Conservation (phyloP, 2,113 vertebrate genomes). For the Catharus minimus region DNA sequence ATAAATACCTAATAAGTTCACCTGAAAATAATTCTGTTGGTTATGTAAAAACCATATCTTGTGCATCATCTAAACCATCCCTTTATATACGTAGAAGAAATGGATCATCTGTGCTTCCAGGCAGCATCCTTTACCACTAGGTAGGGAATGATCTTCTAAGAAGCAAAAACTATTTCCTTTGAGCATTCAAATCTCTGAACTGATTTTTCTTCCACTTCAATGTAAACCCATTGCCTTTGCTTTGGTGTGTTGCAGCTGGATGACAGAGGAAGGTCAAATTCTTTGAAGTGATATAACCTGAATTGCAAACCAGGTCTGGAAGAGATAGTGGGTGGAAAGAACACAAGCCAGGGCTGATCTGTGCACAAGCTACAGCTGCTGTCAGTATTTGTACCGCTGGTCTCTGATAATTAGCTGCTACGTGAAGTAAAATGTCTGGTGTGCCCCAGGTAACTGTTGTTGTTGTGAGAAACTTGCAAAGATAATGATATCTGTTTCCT, state of each 20-base stretch:
- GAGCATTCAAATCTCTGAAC: background rate
- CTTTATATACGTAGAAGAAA: background rate
- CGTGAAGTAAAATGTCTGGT: constrained; percentile 29
- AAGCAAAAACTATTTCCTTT: constrained; percentile 16
- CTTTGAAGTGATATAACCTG: constrained; percentile 53
- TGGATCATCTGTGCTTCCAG: background rate
- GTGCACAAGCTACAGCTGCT: background rate
- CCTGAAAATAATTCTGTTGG: background rate
- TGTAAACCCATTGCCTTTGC: background rate
- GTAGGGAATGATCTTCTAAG: background rate
- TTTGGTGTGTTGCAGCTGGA: background rate
- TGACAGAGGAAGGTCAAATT: constrained; percentile 27
- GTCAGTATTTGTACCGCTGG: constrained; percentile 20
- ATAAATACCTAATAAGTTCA: background rate
- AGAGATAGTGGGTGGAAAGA: constrained; percentile 36
- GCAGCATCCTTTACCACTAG: background rate
- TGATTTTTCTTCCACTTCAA: background rate
- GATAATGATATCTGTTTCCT: constrained; percentile 64
- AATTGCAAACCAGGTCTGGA: constrained; percentile 24
- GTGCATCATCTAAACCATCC: background rate
- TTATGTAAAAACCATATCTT: background rate
- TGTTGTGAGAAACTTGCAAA: constrained; percentile 42
- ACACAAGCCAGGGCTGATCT: constrained; percentile 34
- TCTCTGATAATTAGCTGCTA: constrained; percentile 63
- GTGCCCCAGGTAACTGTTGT: constrained; percentile 46